A percentile compares a stretch with the other conserved stretches of the same genome.
Conservation (phyloP, 30 jellyfish, hydroid and myxozoan genomes). For the Mastigias papua region DNA sequence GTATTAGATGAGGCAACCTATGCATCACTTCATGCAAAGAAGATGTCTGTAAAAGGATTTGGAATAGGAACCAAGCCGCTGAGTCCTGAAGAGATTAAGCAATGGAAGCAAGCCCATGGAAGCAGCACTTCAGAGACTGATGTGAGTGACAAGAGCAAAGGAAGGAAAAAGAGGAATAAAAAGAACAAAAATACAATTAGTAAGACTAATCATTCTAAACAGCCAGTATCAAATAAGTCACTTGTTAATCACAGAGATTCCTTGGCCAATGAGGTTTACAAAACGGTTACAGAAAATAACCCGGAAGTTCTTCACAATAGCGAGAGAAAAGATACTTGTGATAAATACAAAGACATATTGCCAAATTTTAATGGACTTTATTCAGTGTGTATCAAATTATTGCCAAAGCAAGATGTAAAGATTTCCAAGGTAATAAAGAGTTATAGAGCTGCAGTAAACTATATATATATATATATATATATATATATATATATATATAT, state of each 20-base stretch:
- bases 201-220: neutral
- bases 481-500: no score
- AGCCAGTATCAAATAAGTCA: neutral
- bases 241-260: neutral
- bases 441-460: no score
- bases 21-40: slow-evolving; percentile 83
- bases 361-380: slow-evolving; percentile 38
- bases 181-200: neutral
- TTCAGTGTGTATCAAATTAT: slow-evolving; percentile 10
- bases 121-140: neutral
- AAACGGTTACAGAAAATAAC: neutral
- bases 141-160: neutral
- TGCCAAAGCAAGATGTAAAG: neutral
- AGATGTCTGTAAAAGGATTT: slow-evolving; percentile 65
- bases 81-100: slow-evolving; percentile 63
- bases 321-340: neutral
- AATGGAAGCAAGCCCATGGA: slow-evolving; percentile 42
- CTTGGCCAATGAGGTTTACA: neutral
- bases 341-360: neutral
- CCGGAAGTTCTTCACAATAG: neutral
- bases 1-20: slow-evolving; percentile 61
- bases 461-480: no score
- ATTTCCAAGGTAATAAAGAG: neutral
- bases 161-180: neutral
- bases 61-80: slow-evolving; percentile 56